Evolutionary conservation across 2,797 vertebrate genomes (phyloP).

Genomic region (Sorex maritimensis): DNA sequence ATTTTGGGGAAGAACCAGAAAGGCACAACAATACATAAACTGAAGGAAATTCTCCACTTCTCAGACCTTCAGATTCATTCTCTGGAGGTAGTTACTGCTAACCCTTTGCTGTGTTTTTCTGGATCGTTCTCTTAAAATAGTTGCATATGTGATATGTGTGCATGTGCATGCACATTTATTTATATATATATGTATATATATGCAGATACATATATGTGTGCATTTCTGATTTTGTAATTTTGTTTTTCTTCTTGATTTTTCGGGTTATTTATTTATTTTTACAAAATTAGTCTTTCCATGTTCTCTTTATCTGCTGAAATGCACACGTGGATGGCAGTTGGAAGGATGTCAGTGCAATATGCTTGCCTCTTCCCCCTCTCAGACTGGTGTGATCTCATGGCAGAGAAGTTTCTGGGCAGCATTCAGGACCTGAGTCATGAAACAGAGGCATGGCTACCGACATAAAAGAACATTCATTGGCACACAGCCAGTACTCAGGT

Average conservation of each 20-base stretch:
- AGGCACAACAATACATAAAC: neutral
- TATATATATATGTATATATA: neutral
- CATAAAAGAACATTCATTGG: neutral
- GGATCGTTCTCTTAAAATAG: conserved; percentile 22
- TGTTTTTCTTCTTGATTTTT: neutral
- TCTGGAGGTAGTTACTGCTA: neutral
- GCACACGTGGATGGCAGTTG: neutral
- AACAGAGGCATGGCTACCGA: no score
- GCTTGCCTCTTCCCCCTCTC: neutral
- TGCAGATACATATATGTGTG: neutral
- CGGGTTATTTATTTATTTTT: neutral
- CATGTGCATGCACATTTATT: neutral
- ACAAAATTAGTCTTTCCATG: neutral
- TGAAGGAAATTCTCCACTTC: neutral
- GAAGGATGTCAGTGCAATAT: neutral
- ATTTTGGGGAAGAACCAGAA: neutral
- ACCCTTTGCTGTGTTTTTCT: neutral
- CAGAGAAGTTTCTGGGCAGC: neutral
- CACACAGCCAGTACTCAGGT: neutral
- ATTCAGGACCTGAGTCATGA: neutral
- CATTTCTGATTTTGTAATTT: neutral
- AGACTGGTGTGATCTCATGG: neutral
- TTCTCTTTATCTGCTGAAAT: conserved; percentile 3
- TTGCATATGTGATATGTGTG: no score
- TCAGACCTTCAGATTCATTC: neutral